Conservation (phyloP, 23 tunicate genomes). For the Aplidium turbinatum region DNA sequence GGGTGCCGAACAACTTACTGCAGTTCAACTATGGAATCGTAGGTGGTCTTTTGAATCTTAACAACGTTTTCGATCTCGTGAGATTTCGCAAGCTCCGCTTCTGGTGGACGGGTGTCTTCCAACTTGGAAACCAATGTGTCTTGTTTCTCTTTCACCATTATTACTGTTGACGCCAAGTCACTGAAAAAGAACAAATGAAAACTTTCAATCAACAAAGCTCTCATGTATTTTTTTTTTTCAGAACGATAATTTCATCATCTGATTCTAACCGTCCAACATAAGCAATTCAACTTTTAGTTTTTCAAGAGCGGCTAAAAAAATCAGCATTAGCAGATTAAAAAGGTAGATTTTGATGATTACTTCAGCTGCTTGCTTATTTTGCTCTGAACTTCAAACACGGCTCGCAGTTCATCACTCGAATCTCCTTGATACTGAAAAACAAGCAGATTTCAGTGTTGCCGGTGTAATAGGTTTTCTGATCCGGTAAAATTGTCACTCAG, state of each 20-base stretch:
- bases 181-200: neutral
- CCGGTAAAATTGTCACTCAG: too few relatives aligned
- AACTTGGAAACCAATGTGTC: neutral
- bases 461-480: too few relatives aligned
- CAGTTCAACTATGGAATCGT: slow-evolving; percentile 2
- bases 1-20: slow-evolving; percentile 1
- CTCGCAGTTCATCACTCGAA: slow-evolving; percentile 44
- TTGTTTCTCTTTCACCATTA: slow-evolving; percentile 13
- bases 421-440: slow-evolving; percentile 58
- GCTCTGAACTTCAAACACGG: slow-evolving; percentile 75
- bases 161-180: neutral
- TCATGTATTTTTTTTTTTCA: too few relatives aligned
- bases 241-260: too few relatives aligned
- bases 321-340: too few relatives aligned
- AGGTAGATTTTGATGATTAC: too few relatives aligned
- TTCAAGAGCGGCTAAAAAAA: too few relatives aligned
- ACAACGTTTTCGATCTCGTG: slow-evolving; percentile 46
- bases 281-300: too few relatives aligned
- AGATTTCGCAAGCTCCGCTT: slow-evolving; percentile 43
- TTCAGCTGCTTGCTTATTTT: neutral
- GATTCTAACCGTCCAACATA: too few relatives aligned
- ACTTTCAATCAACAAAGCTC: neutral
- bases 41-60: slow-evolving; percentile 33
- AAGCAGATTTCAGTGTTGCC: too few relatives aligned
- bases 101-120: slow-evolving; percentile 20